Conservation (phyloP, 2,113 vertebrate species). For the Poeciliopsis prolifica region DNA sequence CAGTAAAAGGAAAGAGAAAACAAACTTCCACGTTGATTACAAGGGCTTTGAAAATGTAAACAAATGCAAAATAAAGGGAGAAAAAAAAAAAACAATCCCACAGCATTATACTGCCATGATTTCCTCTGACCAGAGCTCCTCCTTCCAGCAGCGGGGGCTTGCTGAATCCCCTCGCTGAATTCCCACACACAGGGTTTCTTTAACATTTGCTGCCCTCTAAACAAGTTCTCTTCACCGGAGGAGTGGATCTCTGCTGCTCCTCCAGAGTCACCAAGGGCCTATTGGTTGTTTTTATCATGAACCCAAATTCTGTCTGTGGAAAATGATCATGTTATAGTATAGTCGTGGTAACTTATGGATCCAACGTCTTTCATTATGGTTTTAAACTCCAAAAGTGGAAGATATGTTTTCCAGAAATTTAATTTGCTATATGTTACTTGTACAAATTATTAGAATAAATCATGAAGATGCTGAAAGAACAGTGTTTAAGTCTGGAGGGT, state of each 20-base stretch:
- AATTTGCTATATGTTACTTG: neutral
- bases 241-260: neutral
- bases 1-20: neutral
- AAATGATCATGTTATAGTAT: too few relatives aligned
- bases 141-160: neutral
- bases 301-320: too few relatives aligned
- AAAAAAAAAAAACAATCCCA: neutral
- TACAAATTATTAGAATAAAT: neutral
- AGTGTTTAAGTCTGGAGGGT: conserved; percentile 11
- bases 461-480: neutral
- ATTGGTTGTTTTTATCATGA: neutral
- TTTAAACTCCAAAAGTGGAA: too few relatives aligned
- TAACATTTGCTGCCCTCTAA: neutral
- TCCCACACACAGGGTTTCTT: neutral
- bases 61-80: neutral
- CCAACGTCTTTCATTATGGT: too few relatives aligned
- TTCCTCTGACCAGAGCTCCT: neutral
- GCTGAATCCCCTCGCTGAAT: neutral
- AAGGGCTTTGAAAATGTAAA: neutral
- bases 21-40: neutral
- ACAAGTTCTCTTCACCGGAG: neutral
- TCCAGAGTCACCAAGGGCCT: neutral
- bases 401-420: neutral
- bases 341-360: too few relatives aligned
- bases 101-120: neutral